A percentile compares a stretch with the other conserved stretches of the same genome.
Conservation (phyloP, 2,888 invertebrate species). For the Pycnomerus fuliginosus region DNA sequence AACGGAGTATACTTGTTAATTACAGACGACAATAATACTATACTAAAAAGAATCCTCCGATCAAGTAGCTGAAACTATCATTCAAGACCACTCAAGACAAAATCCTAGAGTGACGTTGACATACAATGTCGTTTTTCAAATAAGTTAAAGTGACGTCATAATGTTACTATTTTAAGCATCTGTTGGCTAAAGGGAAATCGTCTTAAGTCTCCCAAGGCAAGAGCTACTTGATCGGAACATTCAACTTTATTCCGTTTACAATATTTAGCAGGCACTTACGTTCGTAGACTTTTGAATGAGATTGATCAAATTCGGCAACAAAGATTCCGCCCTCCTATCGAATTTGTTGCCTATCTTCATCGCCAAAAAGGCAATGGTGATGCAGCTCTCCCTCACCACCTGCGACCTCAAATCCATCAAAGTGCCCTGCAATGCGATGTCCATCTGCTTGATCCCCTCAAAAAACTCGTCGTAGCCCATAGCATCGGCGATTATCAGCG, state of each 20-base stretch:
- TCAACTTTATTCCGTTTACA: too few relatives aligned
- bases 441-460: constrained; percentile 73
- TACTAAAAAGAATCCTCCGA: too few relatives aligned
- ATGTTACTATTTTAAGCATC: too few relatives aligned
- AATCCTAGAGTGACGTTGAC: too few relatives aligned
- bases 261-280: constrained; percentile 64
- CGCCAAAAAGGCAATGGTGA: constrained; percentile 90
- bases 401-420: constrained; percentile 86
- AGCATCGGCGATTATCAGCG: constrained; percentile 79
- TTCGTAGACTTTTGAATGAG: constrained; percentile 95
- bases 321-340: constrained; percentile 81
- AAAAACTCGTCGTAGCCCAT: constrained; percentile 69
- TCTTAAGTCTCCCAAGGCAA: too few relatives aligned
- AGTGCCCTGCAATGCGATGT: constrained; percentile 77
- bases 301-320: constrained; percentile 81
- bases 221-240: too few relatives aligned
- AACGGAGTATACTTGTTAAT: too few relatives aligned
- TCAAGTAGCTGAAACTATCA: too few relatives aligned
- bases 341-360: constrained; percentile 80
- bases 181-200: not conserved
- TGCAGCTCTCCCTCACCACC: constrained; percentile 94
- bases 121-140: too few relatives aligned
- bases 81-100: too few relatives aligned
- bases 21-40: too few relatives aligned
- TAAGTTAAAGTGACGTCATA: too few relatives aligned